Evolutionary conservation across 2,888 invertebrate species (phyloP).

Genomic region (Ferdinandea cuprea): DNA sequence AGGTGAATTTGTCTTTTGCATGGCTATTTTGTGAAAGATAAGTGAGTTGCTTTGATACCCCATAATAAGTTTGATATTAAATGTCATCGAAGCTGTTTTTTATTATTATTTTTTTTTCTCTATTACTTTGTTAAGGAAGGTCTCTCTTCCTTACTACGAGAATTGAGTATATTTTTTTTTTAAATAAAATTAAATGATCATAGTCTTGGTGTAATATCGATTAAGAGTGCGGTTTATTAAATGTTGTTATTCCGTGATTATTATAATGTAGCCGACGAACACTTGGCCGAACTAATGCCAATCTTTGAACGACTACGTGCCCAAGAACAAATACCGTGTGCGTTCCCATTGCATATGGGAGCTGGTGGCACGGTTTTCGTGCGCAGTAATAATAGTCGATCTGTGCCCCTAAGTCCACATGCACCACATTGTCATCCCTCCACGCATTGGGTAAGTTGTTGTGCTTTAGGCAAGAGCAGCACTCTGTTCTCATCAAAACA

Average conservation of each 20-base stretch:
- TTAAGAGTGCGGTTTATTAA: constrained; percentile 52
- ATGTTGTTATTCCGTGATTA: constrained; percentile 67
- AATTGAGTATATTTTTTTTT: constrained; percentile 24
- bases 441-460: constrained; percentile 86
- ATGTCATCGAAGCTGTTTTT: constrained; percentile 8
- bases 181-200: constrained; percentile 80
- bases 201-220: constrained; percentile 75
- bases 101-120: constrained; percentile 15
- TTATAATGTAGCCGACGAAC: constrained; percentile 92
- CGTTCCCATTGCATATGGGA: constrained; percentile 94
- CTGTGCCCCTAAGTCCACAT: constrained; percentile 86
- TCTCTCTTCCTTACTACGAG: constrained; percentile 1
- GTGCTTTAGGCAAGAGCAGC: constrained; percentile 20
- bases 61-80: constrained; percentile 21
- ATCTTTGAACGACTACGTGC: constrained; percentile 97
- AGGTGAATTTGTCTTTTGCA: constrained; percentile 51
- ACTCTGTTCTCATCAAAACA: constrained; percentile 45
- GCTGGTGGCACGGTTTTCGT: constrained; percentile 87
- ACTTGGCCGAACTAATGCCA: constrained; percentile 97
- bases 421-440: constrained; percentile 87
- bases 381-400: constrained; percentile 87
- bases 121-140: constrained; percentile 10
- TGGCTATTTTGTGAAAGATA: constrained; percentile 56
- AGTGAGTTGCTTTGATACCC: constrained; percentile 40
- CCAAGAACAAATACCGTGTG: constrained; percentile 95